Evolutionary conservation across 2,888 invertebrate species (phyloP), one percentile per base, ranked within the genome.

Genomic region (Trichopria drosophilae): DNA sequence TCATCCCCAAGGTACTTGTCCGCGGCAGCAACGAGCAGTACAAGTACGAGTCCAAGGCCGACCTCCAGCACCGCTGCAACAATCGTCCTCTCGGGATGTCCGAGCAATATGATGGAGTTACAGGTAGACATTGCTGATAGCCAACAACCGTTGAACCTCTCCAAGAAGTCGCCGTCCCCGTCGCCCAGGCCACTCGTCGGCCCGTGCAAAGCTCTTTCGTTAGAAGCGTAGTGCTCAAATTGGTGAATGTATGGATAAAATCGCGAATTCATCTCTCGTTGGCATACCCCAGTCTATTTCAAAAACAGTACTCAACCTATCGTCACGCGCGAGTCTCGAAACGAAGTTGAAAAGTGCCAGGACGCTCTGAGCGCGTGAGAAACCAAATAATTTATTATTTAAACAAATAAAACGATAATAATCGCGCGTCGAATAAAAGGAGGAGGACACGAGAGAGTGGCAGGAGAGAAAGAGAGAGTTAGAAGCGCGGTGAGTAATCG

Each of bases 111-210:
- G 71, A 78, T 86, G 68, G 88, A 90, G 72, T 81, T 91, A 63
- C 90, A 90, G 76, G 89, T 90, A 64, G 88, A 89, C 70, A 88
- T 89, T 62, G 88, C 88, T 67, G 87, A 87, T 69, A 83, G 86
- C 42, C 85, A 85, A 63, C 88, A 89, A 73, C 93, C 93, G 46
- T 80, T 93, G 62, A 93, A 93, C 81, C 82, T 93, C 67, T 93
- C 92, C 76, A 93, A 92, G 77, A 88, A 88, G 73, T 86, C 87
- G 59, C 87, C 87, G 64, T 84, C 86, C 62, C 86, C 87, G 59
- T 86, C 90, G 76, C 87, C 90, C 69, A 69, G 84, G 77, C 80
- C 84, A 73, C 75, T 82, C 70, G 68, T 71, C 44, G 71, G 70
- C 67, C 65, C 71, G 6, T 73, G 73, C 66, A 75, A 75, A 59